Evolutionary conservation across 2,888 invertebrate genomes (phyloP).

Genomic region (Ptilodon capucinus): DNA sequence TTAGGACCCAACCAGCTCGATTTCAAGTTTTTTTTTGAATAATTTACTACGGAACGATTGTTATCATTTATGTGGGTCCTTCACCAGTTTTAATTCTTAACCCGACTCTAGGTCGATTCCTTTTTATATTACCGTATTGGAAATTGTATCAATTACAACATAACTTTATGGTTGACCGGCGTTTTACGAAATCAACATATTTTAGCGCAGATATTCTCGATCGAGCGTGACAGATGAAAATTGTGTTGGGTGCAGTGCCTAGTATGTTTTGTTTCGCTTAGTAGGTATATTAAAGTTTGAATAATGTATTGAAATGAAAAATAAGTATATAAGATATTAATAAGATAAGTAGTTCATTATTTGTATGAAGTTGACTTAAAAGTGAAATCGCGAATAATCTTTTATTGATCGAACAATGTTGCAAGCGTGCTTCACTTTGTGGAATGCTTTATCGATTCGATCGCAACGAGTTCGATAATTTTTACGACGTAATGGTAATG

Average conservation of each 20-base stretch:
- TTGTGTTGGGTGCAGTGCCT: constrained; percentile 17
- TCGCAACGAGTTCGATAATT: neutral
- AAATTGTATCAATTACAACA: constrained; percentile 49
- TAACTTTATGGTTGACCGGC: constrained; percentile 53
- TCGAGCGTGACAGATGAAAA: constrained; percentile 42
- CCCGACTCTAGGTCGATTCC: constrained; percentile 60
- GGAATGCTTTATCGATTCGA: neutral
- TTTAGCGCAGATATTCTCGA: constrained; percentile 33
- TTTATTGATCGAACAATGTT: neutral
- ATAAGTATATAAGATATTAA: too few species aligned
- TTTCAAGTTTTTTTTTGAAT: too few species aligned
- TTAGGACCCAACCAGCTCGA: too few species aligned
- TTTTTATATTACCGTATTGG: constrained; percentile 49
- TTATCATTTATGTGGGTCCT: neutral
- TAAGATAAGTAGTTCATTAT: neutral
- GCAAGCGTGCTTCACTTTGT: neutral
- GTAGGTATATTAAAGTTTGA: too few species aligned
- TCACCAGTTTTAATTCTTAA: constrained; percentile 11
- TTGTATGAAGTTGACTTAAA: neutral
- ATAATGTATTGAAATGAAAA: too few species aligned
- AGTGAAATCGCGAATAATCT: neutral
- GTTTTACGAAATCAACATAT: constrained; percentile 63
- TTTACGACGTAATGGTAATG: neutral
- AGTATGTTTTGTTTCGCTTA: neutral
- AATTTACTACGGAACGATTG: too few species aligned